phyloP scores from a whole-genome alignment of 2,888 invertebrate species.

The Gandaritis pyraliata region DNA sequence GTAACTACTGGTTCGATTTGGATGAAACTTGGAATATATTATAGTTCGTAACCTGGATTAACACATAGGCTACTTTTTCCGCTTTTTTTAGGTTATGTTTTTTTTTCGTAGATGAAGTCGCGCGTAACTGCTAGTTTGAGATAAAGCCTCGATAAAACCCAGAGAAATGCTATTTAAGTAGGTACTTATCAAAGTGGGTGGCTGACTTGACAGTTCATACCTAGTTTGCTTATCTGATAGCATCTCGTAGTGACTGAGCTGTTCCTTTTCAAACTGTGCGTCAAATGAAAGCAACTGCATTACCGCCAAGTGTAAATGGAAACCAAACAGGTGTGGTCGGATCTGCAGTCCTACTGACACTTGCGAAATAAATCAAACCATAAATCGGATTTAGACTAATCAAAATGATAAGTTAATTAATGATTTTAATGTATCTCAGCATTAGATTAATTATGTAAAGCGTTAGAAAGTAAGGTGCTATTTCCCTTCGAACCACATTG shows the following conservation, averaged over 20 bases:
- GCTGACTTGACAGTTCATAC: constrained; percentile 1
- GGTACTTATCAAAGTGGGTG: neutral
- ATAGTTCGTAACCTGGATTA: no score
- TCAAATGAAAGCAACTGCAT: constrained; percentile 16
- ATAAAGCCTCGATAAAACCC: neutral
- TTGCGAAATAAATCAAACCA: constrained; percentile 9
- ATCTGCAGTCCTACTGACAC: neutral
- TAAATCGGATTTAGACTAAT: constrained; percentile 20
- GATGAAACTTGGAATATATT: no score
- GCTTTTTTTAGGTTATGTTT: no score
- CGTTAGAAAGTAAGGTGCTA: constrained; percentile 6
- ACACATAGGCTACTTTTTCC: no score
- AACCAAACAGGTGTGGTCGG: constrained; percentile 4
- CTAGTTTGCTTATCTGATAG: neutral
- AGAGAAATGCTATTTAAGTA: neutral
- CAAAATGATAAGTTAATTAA: constrained; percentile 17
- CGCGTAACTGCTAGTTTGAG: no score
- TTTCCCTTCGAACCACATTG: neutral
- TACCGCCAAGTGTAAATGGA: no score
- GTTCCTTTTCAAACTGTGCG: constrained; percentile 18
- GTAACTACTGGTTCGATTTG: no score
- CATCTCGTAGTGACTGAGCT: constrained; percentile 11
- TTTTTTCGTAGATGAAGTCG: no score
- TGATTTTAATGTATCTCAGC: constrained; percentile 9
- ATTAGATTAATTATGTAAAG: neutral